phyloP scores from a whole-genome alignment of 2,797 vertebrate genomes.

The Phoeniculus purpureus region DNA sequence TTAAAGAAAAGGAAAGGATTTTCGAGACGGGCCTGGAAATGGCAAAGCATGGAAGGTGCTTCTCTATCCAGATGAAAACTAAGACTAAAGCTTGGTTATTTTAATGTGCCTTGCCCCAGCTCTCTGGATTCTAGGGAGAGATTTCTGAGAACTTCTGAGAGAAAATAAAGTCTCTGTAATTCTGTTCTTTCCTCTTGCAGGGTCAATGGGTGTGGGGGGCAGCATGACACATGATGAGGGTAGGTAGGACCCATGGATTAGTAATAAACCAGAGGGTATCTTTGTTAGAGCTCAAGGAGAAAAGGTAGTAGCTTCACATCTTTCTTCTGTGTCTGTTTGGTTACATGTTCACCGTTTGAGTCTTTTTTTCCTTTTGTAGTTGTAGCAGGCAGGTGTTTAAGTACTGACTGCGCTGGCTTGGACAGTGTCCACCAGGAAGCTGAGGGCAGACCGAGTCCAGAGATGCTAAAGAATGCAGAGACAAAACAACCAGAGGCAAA shows the following conservation, averaged over 20 bases:
- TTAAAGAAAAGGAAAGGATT: constrained; percentile 46
- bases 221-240: background rate
- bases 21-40: constrained; percentile 34
- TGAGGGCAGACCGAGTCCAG: background rate
- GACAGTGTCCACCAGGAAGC: background rate
- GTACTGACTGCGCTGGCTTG: background rate
- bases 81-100: background rate
- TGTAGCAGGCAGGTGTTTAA: background rate
- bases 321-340: background rate
- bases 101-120: background rate
- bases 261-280: background rate
- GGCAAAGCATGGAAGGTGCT: background rate
- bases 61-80: constrained; percentile 11
- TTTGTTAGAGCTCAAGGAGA: background rate
- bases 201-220: background rate
- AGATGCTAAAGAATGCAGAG: background rate
- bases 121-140: background rate
- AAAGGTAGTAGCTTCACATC: background rate
- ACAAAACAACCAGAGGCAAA: background rate
- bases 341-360: background rate
- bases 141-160: background rate
- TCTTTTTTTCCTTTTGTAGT: background rate
- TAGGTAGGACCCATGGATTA: background rate
- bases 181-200: background rate
- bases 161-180: background rate